phyloP scores from a whole-genome alignment of 2,113 vertebrate species.

The Pollachius pollachius region DNA sequence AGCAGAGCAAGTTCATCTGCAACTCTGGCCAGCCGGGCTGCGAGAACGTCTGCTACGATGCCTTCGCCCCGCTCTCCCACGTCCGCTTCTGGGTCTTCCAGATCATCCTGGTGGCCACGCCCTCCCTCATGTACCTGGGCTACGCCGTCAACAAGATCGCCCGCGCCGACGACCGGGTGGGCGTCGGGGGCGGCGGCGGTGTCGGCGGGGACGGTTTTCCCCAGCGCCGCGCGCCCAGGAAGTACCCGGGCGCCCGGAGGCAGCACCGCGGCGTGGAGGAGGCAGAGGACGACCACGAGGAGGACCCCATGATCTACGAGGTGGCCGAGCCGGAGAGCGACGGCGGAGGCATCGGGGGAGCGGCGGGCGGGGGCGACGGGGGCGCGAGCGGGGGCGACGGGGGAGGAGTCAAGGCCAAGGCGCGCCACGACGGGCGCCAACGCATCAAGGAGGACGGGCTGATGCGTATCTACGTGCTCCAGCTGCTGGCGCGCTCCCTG shows the following conservation, averaged over 20 bases:
- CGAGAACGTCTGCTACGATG: conserved; percentile 91
- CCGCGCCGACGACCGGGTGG: conserved; percentile 76
- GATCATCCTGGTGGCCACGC: conserved; percentile 88
- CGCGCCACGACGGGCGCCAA: conserved; percentile 81
- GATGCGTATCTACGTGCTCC: conserved; percentile 89
- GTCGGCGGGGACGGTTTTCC: conserved; percentile 10
- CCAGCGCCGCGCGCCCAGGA: conserved; percentile 56
- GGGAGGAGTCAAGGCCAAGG: conserved; percentile 59
- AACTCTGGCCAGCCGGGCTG: conserved; percentile 92
- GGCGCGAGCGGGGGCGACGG: conserved; percentile 73
- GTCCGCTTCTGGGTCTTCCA: conserved; percentile 97
- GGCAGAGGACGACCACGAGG: conserved; percentile 84
- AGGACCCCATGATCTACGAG: conserved; percentile 93
- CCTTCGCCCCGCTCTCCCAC: conserved; percentile 90
- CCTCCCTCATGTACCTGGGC: conserved; percentile 89
- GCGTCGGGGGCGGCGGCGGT: conserved; percentile 10
- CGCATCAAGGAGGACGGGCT: conserved; percentile 87
- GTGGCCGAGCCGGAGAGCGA: conserved; percentile 79
- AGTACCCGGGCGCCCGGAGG: conserved; percentile 72
- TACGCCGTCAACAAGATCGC: conserved; percentile 92
- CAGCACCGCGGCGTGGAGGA: conserved; percentile 85
- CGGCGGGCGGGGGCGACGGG: conserved; percentile 61
- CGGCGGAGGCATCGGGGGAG: conserved; percentile 48
- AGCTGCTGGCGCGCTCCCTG: conserved; percentile 81
- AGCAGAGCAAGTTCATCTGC: conserved; percentile 95